Evolutionary conservation across 1,140 invertebrate genomes (phyloP).

Genomic region (Bicyclus anynana): DNA sequence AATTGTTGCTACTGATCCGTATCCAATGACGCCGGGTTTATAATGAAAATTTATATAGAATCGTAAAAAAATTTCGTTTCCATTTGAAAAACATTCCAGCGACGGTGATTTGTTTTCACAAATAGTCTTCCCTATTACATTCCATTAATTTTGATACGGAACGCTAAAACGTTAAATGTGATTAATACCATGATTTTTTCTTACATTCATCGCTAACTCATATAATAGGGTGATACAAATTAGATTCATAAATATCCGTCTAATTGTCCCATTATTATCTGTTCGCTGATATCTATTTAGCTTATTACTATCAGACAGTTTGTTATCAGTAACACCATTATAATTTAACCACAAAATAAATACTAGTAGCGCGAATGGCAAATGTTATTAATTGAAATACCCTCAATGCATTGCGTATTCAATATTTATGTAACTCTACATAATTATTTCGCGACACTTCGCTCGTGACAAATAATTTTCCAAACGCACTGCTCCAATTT

Average conservation of each 20-base stretch:
- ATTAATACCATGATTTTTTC: constrained; percentile 21
- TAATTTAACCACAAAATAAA: constrained; percentile 30
- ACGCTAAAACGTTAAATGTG: constrained; percentile 22
- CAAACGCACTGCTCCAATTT: constrained; percentile 30
- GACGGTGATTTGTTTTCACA: constrained; percentile 5
- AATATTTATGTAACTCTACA: constrained; percentile 41
- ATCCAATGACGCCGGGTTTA: no score
- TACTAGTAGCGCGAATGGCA: constrained; percentile 22
- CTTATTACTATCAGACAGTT: constrained; percentile 29
- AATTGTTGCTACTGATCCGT: no score
- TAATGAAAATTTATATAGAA: neutral
- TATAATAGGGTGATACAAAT: constrained; percentile 25
- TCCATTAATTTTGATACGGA: constrained; percentile 13
- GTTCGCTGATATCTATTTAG: constrained; percentile 27
- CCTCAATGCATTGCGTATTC: constrained; percentile 38
- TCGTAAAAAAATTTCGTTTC: neutral
- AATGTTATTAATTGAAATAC: constrained; percentile 45
- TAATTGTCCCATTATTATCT: constrained; percentile 25
- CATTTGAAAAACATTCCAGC: neutral
- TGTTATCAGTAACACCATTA: constrained; percentile 29
- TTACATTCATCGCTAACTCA: constrained; percentile 18
- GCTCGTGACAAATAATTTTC: constrained; percentile 40
- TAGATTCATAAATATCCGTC: constrained; percentile 27
- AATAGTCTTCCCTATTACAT: neutral
- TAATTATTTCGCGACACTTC: constrained; percentile 43